Evolutionary conservation across 92 coral and sea anemone species (phyloP).

Genomic region (Actinernus sp.): DNA sequence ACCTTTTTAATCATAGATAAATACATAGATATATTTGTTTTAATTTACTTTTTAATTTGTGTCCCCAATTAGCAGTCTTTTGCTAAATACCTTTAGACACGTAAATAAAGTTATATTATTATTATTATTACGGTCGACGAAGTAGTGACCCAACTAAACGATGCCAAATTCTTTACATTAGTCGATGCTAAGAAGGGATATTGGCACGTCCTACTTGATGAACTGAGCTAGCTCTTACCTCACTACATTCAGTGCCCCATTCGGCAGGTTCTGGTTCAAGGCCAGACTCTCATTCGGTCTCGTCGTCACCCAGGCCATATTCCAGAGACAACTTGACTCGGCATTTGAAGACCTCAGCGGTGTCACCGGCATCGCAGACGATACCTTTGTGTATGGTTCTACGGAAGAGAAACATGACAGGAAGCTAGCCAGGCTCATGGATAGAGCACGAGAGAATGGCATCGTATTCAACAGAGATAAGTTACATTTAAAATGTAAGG

Average conservation of each 20-base stretch:
- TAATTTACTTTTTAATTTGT: too few relatives aligned
- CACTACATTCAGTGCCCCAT: conserved; percentile 34
- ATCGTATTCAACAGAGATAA: conserved; percentile 9
- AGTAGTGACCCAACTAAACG: conserved; percentile 27
- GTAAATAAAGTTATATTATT: too few relatives aligned
- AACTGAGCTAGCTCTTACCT: conserved; percentile 38
- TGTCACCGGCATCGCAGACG: too few relatives aligned
- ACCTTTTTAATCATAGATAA: too few relatives aligned
- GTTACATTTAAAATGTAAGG: conserved; percentile 32
- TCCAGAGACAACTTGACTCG: conserved; percentile 34
- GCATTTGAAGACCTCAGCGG: conserved; percentile 23
- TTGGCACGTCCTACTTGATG: conserved; percentile 43
- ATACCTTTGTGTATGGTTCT: too few relatives aligned
- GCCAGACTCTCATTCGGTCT: conserved; percentile 3
- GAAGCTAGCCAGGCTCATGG: too few relatives aligned
- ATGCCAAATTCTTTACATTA: conserved; percentile 55
- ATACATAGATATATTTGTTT: too few relatives aligned
- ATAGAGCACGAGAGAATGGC: too few relatives aligned
- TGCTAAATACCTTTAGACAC: too few relatives aligned
- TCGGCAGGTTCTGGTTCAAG: too few relatives aligned
- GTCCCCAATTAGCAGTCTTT: too few relatives aligned
- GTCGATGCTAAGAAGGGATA: conserved; percentile 63
- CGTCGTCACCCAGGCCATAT: conserved; percentile 31
- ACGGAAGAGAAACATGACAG: conserved; percentile 11
- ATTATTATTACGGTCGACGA: conserved; percentile 16